phyloP scores from a whole-genome alignment of 1,140 invertebrate genomes.

The Sinonovacula constricta region DNA sequence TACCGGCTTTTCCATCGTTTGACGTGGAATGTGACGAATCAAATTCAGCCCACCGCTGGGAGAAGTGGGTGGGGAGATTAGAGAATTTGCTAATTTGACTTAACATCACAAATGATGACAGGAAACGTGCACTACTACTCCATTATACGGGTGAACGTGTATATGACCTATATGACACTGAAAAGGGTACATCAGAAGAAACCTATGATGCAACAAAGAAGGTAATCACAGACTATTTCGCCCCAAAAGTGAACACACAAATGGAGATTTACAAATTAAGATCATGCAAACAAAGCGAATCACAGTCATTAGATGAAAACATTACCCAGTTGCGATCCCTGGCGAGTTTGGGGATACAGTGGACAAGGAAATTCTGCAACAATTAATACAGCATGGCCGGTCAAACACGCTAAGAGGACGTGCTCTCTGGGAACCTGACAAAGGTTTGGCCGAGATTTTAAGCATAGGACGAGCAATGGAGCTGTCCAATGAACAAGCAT shows the following conservation, averaged over 20 bases:
- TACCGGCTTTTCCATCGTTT: too few species aligned
- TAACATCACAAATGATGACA: constrained; percentile 20
- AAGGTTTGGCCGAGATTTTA: too few species aligned
- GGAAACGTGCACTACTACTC: constrained; percentile 44
- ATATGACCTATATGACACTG: too few species aligned
- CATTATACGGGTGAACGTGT: constrained; percentile 47
- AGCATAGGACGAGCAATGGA: background rate
- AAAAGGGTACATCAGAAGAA: too few species aligned
- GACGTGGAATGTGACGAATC: too few species aligned
- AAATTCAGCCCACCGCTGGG: too few species aligned
- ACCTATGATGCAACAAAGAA: too few species aligned
- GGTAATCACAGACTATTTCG: too few species aligned
- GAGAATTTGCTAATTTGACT: too few species aligned
- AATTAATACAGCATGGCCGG: too few species aligned
- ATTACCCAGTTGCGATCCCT: constrained; percentile 10
- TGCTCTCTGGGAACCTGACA: background rate
- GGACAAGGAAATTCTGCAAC: too few species aligned
- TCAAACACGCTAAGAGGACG: background rate
- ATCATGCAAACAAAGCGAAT: constrained; percentile 15
- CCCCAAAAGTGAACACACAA: background rate
- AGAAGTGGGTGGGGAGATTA: too few species aligned
- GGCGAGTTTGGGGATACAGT: background rate
- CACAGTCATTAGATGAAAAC: background rate
- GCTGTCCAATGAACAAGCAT: background rate
- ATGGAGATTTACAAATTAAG: constrained; percentile 17